Evolutionary conservation across 2,797 vertebrate genomes (phyloP).

Genomic region (Apogon hyalosoma): DNA sequence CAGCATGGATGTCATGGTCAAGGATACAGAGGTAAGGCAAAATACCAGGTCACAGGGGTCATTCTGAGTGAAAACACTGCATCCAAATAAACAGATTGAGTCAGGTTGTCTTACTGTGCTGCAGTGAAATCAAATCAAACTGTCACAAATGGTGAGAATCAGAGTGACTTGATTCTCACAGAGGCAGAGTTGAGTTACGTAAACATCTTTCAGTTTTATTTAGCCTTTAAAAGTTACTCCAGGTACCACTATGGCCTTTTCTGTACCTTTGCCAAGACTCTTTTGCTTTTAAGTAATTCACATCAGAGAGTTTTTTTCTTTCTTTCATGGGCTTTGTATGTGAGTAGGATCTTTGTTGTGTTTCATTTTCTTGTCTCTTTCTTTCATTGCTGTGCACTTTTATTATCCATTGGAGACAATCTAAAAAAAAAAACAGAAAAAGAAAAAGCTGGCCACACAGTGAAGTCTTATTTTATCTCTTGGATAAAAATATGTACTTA

Average conservation of each 20-base stretch:
- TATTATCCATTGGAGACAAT: background rate
- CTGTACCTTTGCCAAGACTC: constrained; percentile 1
- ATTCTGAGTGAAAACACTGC: constrained; percentile 2
- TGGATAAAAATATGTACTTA: background rate
- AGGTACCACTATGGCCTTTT: constrained; percentile 8
- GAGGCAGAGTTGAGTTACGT: constrained; percentile 21
- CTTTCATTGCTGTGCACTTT: background rate
- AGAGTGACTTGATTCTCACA: constrained; percentile 3
- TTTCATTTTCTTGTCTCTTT: too few relatives aligned
- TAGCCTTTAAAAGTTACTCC: constrained; percentile 13
- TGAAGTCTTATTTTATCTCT: background rate
- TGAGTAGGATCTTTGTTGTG: background rate
- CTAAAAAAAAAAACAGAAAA: background rate
- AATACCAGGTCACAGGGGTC: constrained; percentile 22
- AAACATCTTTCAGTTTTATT: constrained; percentile 50
- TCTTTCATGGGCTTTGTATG: background rate
- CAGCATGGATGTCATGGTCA: constrained; percentile 31
- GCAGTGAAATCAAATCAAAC: constrained; percentile 13
- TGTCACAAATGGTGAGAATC: constrained; percentile 13
- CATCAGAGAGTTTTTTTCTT: background rate
- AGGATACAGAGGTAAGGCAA: constrained; percentile 23
- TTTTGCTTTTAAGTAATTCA: background rate
- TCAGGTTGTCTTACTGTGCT: constrained; percentile 19
- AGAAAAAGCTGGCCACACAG: background rate
- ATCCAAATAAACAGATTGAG: constrained; percentile 22